These are phyloP conservation scores for Henricia sp. DNA, from an alignment of 53 echinoderm and acorn worm genomes.

Conservation along the genomic window DNA sequence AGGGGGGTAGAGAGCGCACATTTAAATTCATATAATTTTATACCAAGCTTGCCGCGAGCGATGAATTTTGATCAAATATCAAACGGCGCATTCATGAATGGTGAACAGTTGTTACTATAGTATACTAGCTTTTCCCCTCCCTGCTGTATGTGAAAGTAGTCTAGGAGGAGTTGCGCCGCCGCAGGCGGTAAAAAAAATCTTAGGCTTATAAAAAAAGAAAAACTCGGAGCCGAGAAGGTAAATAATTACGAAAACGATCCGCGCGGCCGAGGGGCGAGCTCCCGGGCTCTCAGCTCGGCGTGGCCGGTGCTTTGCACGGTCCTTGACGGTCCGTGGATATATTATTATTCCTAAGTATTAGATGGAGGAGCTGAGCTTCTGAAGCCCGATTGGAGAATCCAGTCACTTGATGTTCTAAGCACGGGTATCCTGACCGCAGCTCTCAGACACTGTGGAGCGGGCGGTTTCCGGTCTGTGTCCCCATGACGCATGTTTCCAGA, in stretches of 20 bases:
- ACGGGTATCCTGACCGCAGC: slow-evolving; percentile 20
- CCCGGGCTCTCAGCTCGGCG: slow-evolving; percentile 1
- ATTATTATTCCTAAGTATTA: slow-evolving; percentile 29
- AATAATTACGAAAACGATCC: slow-evolving; percentile 54
- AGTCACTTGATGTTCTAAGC: slow-evolving; percentile 25
- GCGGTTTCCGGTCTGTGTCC: background rate
- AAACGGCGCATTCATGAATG: slow-evolving; percentile 35
- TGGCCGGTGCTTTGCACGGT: background rate
- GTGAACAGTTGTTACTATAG: background rate
- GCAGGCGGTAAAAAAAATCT: background rate
- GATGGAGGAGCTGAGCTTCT: background rate
- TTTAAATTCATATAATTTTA: background rate
- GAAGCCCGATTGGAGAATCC: background rate
- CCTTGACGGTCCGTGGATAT: background rate
- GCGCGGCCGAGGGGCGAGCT: background rate
- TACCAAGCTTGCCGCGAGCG: background rate
- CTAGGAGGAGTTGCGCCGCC: background rate
- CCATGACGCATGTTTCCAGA: background rate
- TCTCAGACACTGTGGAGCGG: slow-evolving; percentile 42
- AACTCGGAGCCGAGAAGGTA: background rate
- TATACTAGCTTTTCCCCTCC: slow-evolving; percentile 15
- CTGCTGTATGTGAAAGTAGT: background rate
- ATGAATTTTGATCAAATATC: slow-evolving; percentile 23
- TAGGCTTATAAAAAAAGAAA: background rate
- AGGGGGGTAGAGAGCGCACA: too few relatives aligned